Conservation (phyloP, 2,888 invertebrate species). For the Drosophila algonquin region DNA sequence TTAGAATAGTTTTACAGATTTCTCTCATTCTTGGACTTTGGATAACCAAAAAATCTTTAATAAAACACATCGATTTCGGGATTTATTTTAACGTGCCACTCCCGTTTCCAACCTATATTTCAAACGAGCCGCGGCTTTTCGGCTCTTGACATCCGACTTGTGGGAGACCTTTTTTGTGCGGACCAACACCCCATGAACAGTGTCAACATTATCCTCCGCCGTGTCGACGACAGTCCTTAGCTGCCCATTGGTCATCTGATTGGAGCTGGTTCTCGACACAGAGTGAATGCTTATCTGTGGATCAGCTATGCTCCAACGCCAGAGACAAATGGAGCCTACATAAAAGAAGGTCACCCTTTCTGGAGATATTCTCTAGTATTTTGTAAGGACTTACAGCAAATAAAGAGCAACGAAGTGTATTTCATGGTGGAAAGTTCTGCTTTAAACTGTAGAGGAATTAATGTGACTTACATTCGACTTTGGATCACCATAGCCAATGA, state of each 20-base stretch:
- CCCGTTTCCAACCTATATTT: neutral
- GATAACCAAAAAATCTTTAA: neutral
- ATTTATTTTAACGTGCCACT: neutral
- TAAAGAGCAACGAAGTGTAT: neutral
- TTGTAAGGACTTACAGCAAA: neutral
- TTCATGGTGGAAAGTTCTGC: neutral
- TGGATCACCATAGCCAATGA: neutral
- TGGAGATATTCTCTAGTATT: neutral
- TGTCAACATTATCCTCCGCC: neutral
- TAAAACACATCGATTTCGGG: neutral
- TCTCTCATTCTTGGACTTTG: no score
- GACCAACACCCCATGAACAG: neutral
- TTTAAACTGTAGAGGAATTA: neutral
- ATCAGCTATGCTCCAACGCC: neutral
- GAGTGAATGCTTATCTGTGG: slow-evolving; percentile 4
- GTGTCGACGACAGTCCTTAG: slow-evolving; percentile 3
- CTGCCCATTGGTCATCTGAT: neutral
- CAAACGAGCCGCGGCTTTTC: neutral
- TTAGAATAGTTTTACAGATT: neutral
- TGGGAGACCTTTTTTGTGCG: neutral
- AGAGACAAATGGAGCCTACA: slow-evolving; percentile 3
- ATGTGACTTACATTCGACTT: neutral
- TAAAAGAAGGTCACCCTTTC: neutral
- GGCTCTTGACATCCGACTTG: slow-evolving; percentile 3
- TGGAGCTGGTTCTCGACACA: neutral